Evolutionary conservation across 2,797 vertebrate genomes (phyloP).

Genomic region (Paguma larvata): DNA sequence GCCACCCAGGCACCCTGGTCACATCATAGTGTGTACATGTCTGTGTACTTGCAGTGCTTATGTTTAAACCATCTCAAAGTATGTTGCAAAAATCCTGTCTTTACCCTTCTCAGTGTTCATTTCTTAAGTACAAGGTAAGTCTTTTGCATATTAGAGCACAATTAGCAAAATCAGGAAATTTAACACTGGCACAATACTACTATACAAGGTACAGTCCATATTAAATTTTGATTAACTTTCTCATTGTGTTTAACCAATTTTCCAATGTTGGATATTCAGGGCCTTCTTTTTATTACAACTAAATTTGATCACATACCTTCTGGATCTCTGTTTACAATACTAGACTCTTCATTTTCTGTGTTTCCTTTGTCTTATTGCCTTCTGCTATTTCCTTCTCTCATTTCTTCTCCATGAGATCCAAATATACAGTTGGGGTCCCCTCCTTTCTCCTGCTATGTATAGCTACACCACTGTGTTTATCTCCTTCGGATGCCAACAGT

Average conservation of each 20-base stretch:
- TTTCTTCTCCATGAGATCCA: neutral
- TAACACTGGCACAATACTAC: neutral
- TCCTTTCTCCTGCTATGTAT: neutral
- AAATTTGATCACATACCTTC: neutral
- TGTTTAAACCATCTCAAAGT: conserved; percentile 6
- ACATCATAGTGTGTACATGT: neutral
- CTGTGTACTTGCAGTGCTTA: accelerated
- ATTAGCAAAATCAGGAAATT: neutral
- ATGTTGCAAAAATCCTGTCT: neutral
- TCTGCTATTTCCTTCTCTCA: neutral
- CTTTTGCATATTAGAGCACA: neutral
- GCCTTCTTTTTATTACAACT: neutral
- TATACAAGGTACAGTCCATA: neutral
- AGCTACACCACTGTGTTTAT: neutral
- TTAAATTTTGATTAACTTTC: neutral
- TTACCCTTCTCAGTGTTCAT: neutral
- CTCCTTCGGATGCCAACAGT: neutral
- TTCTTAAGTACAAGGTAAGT: neutral
- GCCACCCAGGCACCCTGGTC: too few relatives aligned
- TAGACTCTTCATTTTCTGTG: too few relatives aligned
- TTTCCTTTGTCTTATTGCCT: neutral
- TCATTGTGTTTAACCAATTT: neutral
- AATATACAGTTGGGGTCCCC: neutral
- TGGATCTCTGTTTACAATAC: too few relatives aligned
- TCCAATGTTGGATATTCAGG: neutral